Conservation (phyloP, 2,888 invertebrate species). For the Drosophila greeni region DNA sequence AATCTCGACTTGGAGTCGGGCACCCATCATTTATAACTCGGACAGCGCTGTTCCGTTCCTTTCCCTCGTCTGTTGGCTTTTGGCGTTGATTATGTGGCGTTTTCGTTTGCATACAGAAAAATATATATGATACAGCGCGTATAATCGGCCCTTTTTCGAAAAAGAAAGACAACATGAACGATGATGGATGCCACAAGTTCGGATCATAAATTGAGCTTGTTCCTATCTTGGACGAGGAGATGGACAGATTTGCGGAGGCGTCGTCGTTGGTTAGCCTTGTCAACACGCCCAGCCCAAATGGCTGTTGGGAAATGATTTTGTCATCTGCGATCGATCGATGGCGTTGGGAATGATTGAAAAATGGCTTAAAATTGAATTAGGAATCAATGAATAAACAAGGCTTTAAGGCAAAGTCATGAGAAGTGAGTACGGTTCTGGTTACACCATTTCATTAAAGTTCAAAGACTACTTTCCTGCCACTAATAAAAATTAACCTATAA, state of each 20-base stretch:
- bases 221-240: conserved; percentile 12
- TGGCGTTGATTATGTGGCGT: conserved; percentile 31
- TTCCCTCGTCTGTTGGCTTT: conserved; percentile 20
- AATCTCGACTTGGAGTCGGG: conserved; percentile 28
- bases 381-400: not conserved
- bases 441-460: not conserved
- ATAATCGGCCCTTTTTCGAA: conserved; percentile 49
- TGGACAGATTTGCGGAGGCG: conserved; percentile 26
- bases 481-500: conserved; percentile 1
- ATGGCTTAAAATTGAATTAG: not conserved
- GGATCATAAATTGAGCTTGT: conserved; percentile 53
- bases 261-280: conserved; percentile 36
- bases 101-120: conserved; percentile 46
- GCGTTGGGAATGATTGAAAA: conserved; percentile 10
- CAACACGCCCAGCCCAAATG: conserved; percentile 43
- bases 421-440: not conserved
- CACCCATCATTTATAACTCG: conserved; percentile 65
- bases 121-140: conserved; percentile 25
- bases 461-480: not conserved
- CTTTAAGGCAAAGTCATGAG: not conserved
- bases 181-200: conserved; percentile 57
- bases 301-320: conserved; percentile 33
- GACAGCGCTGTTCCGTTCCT: conserved; percentile 42
- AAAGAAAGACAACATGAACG: conserved; percentile 31
- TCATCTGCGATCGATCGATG: conserved; percentile 12